phyloP scores from a whole-genome alignment of 2,888 invertebrate genomes.

The Dynastes maya region DNA sequence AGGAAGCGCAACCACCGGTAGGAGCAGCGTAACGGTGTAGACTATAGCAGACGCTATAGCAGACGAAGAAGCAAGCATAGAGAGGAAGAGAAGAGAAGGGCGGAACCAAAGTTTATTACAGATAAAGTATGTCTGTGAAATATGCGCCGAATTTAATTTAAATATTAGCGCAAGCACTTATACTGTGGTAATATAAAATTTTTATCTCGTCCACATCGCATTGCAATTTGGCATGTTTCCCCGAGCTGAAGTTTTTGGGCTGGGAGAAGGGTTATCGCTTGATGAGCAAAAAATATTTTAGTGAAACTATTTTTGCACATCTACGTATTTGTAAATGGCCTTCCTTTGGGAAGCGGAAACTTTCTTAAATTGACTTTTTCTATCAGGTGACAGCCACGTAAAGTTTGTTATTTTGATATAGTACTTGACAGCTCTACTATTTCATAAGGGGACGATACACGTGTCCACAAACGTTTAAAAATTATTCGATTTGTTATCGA shows the following conservation, averaged over 20 bases:
- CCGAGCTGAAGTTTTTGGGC: background rate
- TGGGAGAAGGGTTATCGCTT: background rate
- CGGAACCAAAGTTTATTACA: slow-evolving; percentile 30
- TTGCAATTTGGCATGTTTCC: slow-evolving; percentile 23
- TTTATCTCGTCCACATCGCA: slow-evolving; percentile 28
- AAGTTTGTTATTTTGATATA: too few relatives aligned
- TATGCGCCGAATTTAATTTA: slow-evolving; percentile 41
- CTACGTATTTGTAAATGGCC: too few relatives aligned
- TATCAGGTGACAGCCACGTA: too few relatives aligned
- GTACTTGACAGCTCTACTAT: too few relatives aligned
- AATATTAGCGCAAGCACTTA: slow-evolving; percentile 41
- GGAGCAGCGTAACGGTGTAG: slow-evolving; percentile 5
- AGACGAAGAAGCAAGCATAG: background rate
- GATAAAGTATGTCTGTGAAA: slow-evolving; percentile 35
- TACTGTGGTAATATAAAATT: slow-evolving; percentile 38
- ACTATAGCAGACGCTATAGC: background rate
- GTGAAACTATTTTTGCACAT: background rate
- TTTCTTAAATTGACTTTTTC: too few relatives aligned
- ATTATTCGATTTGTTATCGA: too few relatives aligned
- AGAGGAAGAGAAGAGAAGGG: slow-evolving; percentile 16
- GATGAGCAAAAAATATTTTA: background rate
- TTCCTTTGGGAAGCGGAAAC: too few relatives aligned
- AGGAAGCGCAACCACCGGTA: background rate
- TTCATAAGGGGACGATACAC: too few relatives aligned
- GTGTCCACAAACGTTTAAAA: too few relatives aligned